Conservation (phyloP, 1,140 invertebrate genomes). For the Physella acuta region DNA sequence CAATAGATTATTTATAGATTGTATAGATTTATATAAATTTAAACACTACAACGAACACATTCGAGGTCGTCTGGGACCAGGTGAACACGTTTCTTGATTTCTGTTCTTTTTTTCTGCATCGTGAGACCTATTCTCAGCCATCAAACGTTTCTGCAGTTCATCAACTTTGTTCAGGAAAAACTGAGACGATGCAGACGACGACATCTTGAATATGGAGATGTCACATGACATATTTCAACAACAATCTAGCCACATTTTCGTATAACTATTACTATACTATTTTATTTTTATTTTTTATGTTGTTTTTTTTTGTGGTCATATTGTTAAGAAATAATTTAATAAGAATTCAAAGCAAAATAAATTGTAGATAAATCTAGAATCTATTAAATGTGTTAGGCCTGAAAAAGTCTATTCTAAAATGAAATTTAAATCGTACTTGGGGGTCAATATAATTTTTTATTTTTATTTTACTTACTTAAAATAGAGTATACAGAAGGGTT, state of each 20-base stretch:
- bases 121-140: constrained; percentile 68
- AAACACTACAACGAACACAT: constrained; percentile 38
- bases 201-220: constrained; percentile 44
- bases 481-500: too few relatives aligned
- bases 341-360: too few relatives aligned
- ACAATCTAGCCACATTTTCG: not conserved
- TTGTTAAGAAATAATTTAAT: too few relatives aligned
- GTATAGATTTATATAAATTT: too few relatives aligned
- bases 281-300: not conserved
- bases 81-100: constrained; percentile 49
- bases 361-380: too few relatives aligned
- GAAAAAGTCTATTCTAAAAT: too few relatives aligned
- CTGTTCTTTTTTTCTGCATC: constrained; percentile 58
- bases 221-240: constrained; percentile 42
- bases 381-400: too few relatives aligned
- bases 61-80: constrained; percentile 42
- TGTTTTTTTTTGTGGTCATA: not conserved
- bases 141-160: constrained; percentile 68
- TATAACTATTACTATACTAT: not conserved
- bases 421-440: too few relatives aligned
- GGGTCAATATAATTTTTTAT: too few relatives aligned
- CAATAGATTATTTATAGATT: too few relatives aligned
- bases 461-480: too few relatives aligned
- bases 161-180: constrained; percentile 64
- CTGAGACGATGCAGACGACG: constrained; percentile 31